Evolutionary conservation across 1,140 invertebrate genomes (phyloP).

Genomic region (Campoletis sonorensis): DNA sequence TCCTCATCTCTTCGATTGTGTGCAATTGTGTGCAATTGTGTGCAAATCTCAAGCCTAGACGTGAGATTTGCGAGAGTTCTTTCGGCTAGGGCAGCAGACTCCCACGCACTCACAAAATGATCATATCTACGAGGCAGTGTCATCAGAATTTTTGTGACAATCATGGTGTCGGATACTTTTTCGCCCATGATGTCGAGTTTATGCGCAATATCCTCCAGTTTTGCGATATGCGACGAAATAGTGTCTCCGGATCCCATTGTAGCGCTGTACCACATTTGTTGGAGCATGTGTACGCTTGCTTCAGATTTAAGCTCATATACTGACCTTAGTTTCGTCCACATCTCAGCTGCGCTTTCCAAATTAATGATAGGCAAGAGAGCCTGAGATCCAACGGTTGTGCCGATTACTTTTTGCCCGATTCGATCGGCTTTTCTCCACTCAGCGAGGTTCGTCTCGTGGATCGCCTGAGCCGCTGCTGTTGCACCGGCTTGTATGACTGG

Average conservation of each 20-base stretch:
- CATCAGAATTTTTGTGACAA: slow-evolving; percentile 61
- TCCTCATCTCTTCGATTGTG: background rate
- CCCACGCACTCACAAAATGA: slow-evolving; percentile 67
- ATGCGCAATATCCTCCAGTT: slow-evolving; percentile 49
- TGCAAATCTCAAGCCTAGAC: too few relatives aligned
- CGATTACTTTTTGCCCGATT: slow-evolving; percentile 55
- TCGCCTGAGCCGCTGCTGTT: background rate
- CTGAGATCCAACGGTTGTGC: slow-evolving; percentile 54
- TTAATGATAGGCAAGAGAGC: slow-evolving; percentile 59
- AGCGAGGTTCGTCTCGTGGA: slow-evolving; percentile 35
- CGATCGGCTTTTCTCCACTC: slow-evolving; percentile 55
- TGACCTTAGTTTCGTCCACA: slow-evolving; percentile 63
- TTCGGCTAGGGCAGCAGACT: slow-evolving; percentile 44
- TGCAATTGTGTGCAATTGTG: too few relatives aligned
- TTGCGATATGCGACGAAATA: slow-evolving; percentile 62
- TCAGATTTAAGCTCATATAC: slow-evolving; percentile 65
- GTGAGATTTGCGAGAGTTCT: background rate
- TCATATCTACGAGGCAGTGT: slow-evolving; percentile 55
- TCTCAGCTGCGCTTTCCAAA: slow-evolving; percentile 61
- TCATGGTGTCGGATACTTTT: slow-evolving; percentile 55
- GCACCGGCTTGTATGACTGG: slow-evolving; percentile 12
- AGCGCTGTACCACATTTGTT: slow-evolving; percentile 63
- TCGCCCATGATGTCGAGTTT: slow-evolving; percentile 12
- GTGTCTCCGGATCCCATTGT: slow-evolving; percentile 41
- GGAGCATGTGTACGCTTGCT: slow-evolving; percentile 56